These are phyloP conservation scores for Bergia puertoricense DNA, from an alignment of 92 coral and sea anemone genomes.

Conservation along the genomic window DNA sequence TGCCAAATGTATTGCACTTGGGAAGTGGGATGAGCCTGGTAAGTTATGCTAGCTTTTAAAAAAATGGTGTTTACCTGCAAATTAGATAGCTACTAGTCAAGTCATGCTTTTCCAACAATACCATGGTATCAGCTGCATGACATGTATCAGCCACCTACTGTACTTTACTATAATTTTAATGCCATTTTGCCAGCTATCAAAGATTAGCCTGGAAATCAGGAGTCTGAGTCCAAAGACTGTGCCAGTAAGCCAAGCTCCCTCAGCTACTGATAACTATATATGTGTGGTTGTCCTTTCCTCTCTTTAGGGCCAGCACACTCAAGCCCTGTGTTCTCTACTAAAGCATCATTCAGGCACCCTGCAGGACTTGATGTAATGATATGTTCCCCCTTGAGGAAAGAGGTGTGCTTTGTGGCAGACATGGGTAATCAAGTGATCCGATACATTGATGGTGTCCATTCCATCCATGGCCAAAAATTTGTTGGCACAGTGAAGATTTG, in stretches of 20 bases:
- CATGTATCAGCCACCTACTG: too few species aligned
- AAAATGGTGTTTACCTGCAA: too few species aligned
- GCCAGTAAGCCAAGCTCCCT: too few species aligned
- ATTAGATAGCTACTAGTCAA: too few species aligned
- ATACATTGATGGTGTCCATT: slow-evolving; percentile 47
- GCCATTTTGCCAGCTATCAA: too few species aligned
- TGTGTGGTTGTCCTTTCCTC: too few species aligned
- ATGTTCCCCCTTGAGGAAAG: slow-evolving; percentile 35
- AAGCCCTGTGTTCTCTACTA: slow-evolving; percentile 34
- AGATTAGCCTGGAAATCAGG: too few species aligned
- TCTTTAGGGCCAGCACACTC: slow-evolving; percentile 46
- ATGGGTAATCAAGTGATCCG: slow-evolving; percentile 49
- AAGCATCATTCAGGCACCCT: slow-evolving; percentile 58
- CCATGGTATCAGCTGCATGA: too few species aligned
- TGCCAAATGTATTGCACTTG: slow-evolving; percentile 44
- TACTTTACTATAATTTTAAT: too few species aligned
- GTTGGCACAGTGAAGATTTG: slow-evolving; percentile 55
- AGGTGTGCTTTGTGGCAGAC: slow-evolving; percentile 56
- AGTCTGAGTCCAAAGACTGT: too few species aligned
- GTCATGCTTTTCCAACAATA: too few species aligned
- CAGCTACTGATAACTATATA: too few species aligned
- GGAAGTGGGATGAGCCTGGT: slow-evolving; percentile 33
- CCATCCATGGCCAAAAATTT: slow-evolving; percentile 39
- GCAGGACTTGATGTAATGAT: slow-evolving; percentile 48
- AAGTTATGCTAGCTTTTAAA: neutral